Conservation (phyloP, 2,888 invertebrate genomes). For the Scotopteryx bipunctaria region DNA sequence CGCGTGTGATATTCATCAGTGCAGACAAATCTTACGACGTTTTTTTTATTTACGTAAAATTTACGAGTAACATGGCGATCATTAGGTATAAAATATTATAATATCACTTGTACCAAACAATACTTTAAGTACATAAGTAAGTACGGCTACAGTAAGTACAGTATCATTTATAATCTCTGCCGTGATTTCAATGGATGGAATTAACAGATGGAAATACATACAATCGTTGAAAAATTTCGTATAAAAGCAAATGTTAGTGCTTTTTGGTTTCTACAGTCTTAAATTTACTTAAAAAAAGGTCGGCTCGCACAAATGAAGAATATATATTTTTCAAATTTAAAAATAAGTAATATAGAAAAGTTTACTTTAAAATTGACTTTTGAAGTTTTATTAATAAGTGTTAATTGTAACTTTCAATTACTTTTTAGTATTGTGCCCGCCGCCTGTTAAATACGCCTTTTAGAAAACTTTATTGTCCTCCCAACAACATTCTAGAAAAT, state of each 20-base stretch:
- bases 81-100: constrained; percentile 17
- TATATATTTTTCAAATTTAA: too few relatives aligned
- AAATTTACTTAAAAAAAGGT: constrained; percentile 28
- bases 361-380: constrained; percentile 7
- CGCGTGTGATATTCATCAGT: too few relatives aligned
- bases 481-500: constrained; percentile 37
- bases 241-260: constrained; percentile 46
- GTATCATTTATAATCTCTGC: constrained; percentile 16
- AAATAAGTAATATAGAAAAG: background rate
- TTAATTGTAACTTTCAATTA: background rate
- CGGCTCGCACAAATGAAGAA: constrained; percentile 10
- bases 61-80: background rate
- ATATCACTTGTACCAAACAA: constrained; percentile 39
- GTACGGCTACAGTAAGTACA: constrained; percentile 5
- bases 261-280: constrained; percentile 63
- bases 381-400: background rate
- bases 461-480: constrained; percentile 38
- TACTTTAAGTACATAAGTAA: constrained; percentile 41
- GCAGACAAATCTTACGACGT: too few relatives aligned
- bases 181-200: constrained; percentile 40
- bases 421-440: constrained; percentile 6
- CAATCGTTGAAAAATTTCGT: constrained; percentile 16
- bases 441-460: constrained; percentile 12
- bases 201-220: constrained; percentile 32
- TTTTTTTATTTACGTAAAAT: too few relatives aligned